A percentile compares a stretch with the other conserved stretches of the same genome.
phyloP scores from a whole-genome alignment of 2,113 vertebrate genomes.

The Lamprologus speciosus region DNA sequence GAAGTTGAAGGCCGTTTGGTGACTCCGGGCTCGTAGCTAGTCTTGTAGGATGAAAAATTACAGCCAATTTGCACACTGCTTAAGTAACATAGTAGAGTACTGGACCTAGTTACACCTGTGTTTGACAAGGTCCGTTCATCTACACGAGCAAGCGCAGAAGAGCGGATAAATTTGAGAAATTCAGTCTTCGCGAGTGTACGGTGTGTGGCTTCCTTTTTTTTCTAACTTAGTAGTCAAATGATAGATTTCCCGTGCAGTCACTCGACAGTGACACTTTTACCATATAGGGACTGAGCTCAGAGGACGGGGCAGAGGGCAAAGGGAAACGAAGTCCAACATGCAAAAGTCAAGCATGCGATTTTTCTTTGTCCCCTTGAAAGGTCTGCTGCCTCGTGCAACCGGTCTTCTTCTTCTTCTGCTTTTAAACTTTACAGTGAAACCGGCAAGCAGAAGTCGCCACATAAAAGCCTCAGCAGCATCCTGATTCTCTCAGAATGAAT shows the following conservation, averaged over 20 bases:
- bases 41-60: not conserved
- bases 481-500: not conserved
- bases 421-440: not conserved
- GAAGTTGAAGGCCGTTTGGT: not conserved
- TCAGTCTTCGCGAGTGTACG: not conserved
- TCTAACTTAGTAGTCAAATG: not conserved
- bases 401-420: not conserved
- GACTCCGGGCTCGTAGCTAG: not conserved
- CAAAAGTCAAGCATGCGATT: not conserved
- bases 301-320: not conserved
- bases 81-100: not conserved
- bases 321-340: not conserved
- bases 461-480: not conserved
- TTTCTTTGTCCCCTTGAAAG: not conserved
- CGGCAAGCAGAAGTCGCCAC: not conserved
- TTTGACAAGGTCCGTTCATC: not conserved
- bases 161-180: not conserved
- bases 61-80: not conserved
- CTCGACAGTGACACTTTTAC: slow-evolving; percentile 38
- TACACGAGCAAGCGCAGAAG: not conserved
- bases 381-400: not conserved
- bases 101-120: not conserved
- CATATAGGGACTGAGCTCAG: slow-evolving; percentile 62
- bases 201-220: not conserved
- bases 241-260: slow-evolving; percentile 53